A percentile compares a stretch with the other conserved stretches of the same genome.
Evolutionary conservation across 2,797 vertebrate genomes (phyloP).

Genomic region (Heliangelus exortis): DNA sequence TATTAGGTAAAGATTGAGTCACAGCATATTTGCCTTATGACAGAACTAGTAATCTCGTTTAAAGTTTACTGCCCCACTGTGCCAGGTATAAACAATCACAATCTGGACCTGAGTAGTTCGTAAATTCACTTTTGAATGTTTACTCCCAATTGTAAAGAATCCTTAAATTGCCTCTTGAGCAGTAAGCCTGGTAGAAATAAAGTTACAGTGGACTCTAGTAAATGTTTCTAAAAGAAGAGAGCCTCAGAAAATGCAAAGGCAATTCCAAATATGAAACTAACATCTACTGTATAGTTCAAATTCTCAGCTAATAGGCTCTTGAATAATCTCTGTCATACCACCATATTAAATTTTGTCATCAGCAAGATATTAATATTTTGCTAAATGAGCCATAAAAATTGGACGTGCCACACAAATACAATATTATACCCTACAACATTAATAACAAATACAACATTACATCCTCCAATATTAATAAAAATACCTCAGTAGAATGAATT

Average conservation of each 20-base stretch:
- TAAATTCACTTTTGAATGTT: not conserved
- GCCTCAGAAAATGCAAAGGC: slow-evolving; percentile 2
- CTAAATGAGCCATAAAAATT: slow-evolving; percentile 29
- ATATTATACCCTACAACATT: not conserved
- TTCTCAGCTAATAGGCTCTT: slow-evolving; percentile 24
- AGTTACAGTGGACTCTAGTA: not conserved
- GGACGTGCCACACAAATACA: not conserved
- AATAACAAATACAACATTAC: slow-evolving; percentile 26
- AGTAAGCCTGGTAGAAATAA: not conserved
- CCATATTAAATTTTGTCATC: not conserved
- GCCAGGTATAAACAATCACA: not conserved
- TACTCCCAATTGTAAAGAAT: not conserved
- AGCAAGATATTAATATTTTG: slow-evolving; percentile 24
- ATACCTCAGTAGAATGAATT: not conserved
- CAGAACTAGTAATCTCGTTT: not conserved
- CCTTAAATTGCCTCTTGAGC: not conserved
- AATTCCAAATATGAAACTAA: slow-evolving; percentile 7
- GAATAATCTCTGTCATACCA: slow-evolving; percentile 26
- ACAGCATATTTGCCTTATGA: not conserved
- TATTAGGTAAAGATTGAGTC: not conserved
- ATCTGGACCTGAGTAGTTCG: not conserved
- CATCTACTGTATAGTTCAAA: slow-evolving; percentile 4
- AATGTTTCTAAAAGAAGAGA: not conserved
- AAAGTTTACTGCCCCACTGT: not conserved
- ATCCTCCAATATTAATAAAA: slow-evolving; percentile 16